phyloP scores from a whole-genome alignment of 2,888 invertebrate species.

The Acanthacorydalis orientalis region DNA sequence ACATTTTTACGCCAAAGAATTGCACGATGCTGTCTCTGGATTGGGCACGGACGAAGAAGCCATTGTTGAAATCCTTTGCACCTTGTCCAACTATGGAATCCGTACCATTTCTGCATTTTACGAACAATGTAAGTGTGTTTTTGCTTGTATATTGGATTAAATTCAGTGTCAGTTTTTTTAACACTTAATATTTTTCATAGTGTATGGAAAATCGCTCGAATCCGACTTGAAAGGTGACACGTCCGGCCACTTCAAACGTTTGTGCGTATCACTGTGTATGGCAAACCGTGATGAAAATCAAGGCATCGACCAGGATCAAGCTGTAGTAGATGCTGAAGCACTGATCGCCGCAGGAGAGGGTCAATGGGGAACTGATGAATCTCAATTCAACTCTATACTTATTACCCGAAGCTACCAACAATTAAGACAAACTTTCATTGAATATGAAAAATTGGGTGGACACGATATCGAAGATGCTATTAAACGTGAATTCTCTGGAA shows the following conservation, averaged over 20 bases:
- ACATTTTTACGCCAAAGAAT: constrained; percentile 80
- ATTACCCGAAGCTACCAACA: constrained; percentile 82
- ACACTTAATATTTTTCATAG: constrained; percentile 27
- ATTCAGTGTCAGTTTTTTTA: too few species aligned
- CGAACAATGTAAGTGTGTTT: constrained; percentile 46
- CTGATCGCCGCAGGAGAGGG: constrained; percentile 63
- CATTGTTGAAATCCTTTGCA: constrained; percentile 84
- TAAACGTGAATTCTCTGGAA: constrained; percentile 78
- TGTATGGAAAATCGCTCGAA: constrained; percentile 67
- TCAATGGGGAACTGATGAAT: constrained; percentile 84
- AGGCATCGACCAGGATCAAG: constrained; percentile 63
- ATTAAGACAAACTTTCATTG: constrained; percentile 65
- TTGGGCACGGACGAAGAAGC: constrained; percentile 81
- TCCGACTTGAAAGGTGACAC: constrained; percentile 81
- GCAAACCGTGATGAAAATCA: constrained; percentile 84
- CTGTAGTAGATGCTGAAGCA: constrained; percentile 67
- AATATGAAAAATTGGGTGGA: constrained; percentile 66
- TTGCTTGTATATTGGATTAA: too few species aligned
- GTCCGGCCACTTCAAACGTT: constrained; percentile 86
- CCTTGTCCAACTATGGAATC: constrained; percentile 79
- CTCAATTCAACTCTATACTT: constrained; percentile 70
- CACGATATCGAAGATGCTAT: constrained; percentile 73
- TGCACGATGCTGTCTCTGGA: constrained; percentile 75
- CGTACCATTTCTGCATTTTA: constrained; percentile 71
- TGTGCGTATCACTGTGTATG: constrained; percentile 74